A percentile compares a stretch with the other conserved stretches of the same genome.
These are phyloP conservation scores for Sphaerodactylus townsendi DNA, from an alignment of 2,113 vertebrate genomes.

Conservation along the genomic window DNA sequence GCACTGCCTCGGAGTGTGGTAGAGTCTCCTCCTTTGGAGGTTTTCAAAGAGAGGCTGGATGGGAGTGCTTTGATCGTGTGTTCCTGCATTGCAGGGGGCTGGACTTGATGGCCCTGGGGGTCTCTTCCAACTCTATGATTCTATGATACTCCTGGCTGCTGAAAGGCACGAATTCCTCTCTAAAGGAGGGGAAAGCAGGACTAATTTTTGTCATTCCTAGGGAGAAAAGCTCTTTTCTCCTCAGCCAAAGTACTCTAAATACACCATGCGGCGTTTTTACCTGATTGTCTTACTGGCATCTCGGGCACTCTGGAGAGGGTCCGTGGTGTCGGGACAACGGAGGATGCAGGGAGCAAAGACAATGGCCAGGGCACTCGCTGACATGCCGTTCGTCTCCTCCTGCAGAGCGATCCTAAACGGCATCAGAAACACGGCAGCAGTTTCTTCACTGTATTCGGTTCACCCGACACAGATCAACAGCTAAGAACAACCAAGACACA, in stretches of 20 bases:
- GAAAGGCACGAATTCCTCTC: too few relatives aligned
- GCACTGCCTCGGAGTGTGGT: too few relatives aligned
- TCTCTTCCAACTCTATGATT: too few relatives aligned
- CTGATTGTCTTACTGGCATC: conserved; percentile 98
- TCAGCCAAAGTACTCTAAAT: neutral
- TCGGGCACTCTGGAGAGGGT: conserved; percentile 93
- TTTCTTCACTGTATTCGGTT: neutral
- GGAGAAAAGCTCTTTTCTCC: neutral
- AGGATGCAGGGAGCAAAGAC: conserved; percentile 98
- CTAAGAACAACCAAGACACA: too few relatives aligned
- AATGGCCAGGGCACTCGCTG: conserved; percentile 94
- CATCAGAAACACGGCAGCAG: conserved; percentile 18
- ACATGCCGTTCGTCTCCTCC: conserved; percentile 98
- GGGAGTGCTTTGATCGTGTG: too few relatives aligned
- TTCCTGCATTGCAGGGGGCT: too few relatives aligned
- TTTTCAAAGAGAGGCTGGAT: too few relatives aligned
- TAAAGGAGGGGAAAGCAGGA: neutral
- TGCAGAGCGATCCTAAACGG: conserved; percentile 88
- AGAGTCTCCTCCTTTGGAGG: too few relatives aligned
- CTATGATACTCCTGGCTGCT: too few relatives aligned
- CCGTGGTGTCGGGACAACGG: conserved; percentile 91
- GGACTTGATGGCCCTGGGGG: too few relatives aligned
- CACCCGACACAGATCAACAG: too few relatives aligned
- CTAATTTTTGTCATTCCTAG: neutral
- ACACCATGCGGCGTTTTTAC: conserved; percentile 72